Conservation (phyloP, 2,888 invertebrate genomes). For the Tachina grossa region DNA sequence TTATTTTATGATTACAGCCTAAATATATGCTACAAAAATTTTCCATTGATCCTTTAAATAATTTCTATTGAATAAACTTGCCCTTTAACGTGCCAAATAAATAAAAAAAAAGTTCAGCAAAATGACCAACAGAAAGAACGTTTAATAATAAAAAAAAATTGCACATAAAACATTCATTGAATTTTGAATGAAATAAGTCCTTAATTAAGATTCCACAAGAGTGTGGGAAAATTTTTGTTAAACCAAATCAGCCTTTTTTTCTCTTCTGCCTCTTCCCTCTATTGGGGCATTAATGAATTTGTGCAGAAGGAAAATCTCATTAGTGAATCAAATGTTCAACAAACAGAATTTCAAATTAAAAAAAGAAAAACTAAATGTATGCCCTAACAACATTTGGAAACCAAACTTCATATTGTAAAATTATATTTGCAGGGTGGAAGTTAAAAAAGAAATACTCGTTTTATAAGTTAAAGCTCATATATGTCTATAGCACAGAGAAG, state of each 20-base stretch:
- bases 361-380: slow-evolving; percentile 11
- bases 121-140: neutral
- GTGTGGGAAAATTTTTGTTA: slow-evolving; percentile 9
- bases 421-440: slow-evolving; percentile 7
- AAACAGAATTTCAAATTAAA: slow-evolving; percentile 56
- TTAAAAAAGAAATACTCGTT: neutral
- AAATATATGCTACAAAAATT: neutral
- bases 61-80: slow-evolving; percentile 2
- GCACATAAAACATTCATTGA: neutral
- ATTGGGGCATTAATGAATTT: slow-evolving; percentile 38
- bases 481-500: neutral
- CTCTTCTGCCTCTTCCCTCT: neutral
- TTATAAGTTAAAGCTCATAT: neutral
- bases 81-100: neutral
- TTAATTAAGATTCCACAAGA: slow-evolving; percentile 29
- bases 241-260: slow-evolving; percentile 8
- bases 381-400: slow-evolving; percentile 24
- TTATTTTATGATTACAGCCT: neutral
- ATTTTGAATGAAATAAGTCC: slow-evolving; percentile 37
- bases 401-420: slow-evolving; percentile 11
- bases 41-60: neutral
- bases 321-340: slow-evolving; percentile 51
- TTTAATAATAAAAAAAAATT: neutral
- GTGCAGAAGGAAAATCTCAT: slow-evolving; percentile 51
- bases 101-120: neutral